Base-by-base conservation (phyloP, 92 coral and sea anemone species). In the Pocillopora meandrina region DNA sequence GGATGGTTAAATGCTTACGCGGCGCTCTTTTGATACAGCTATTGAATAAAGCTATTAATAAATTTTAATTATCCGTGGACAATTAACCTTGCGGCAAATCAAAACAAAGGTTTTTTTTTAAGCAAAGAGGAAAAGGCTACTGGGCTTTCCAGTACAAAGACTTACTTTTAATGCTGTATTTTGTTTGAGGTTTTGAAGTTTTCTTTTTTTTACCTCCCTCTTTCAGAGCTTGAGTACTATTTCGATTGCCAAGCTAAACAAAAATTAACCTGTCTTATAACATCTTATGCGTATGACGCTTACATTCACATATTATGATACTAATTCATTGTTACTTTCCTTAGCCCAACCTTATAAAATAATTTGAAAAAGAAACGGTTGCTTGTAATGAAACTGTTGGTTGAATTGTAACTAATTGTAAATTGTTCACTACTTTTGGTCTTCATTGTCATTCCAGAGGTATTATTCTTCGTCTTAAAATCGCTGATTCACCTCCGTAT, bases 41-140 rank as follows among this genome's bases (percentile, higher is more conserved):
- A 66, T 79, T 79, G 64, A 79, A 65, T 68, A 56, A 49, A 71
- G 70, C 26, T 58, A 31, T 47, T 71, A 36, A 69, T n/a, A 80
- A 17, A 68, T 70, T 67, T 47, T 80, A 80, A 80, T 80, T 36
- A 58, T 61, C 66, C 57, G 15, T 42, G 71, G 78, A 8, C 33
- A 81, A 71, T 81, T 81, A 71, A 71, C 35, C 19, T 71, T 15
- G 77, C 77, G 68, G 67, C 52, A 12, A 80, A 11, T 12, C 21
- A 69, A 34, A 61, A 71, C 60, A 71, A 34, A 15, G 13, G 67
- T 12, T 23, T 56, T 80, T 57, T 66, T 66, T 1, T 36, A 42
- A 67, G 55, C 36, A 16, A 35, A 56, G 52, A 65, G 36, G 52
- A 77, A 77, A 33, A 19, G 67, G 34, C 12, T 33, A 59, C 55